phyloP scores from a whole-genome alignment of 2,113 vertebrate species.

The Alectura lathami region DNA sequence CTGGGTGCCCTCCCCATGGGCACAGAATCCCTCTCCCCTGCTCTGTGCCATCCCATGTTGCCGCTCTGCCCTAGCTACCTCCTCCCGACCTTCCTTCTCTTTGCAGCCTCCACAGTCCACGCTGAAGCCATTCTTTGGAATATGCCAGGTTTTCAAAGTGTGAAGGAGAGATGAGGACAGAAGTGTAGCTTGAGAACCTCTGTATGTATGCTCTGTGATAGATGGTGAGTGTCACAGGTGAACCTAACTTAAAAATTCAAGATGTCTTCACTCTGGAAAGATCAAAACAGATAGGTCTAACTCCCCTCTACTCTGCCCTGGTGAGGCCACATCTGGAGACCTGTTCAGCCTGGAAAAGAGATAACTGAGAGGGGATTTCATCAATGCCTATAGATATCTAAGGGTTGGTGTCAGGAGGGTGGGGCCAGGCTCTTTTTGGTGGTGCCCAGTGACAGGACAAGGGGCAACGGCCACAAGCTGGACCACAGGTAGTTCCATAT shows the following conservation, averaged over 20 bases:
- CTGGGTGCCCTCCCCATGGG: background rate
- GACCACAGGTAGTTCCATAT: no score
- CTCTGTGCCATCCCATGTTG: background rate
- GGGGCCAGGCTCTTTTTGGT: no score
- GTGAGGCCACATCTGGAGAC: no score
- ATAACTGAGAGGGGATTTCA: no score
- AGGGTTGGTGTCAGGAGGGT: no score
- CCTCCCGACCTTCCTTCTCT: background rate
- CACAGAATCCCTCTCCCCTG: background rate
- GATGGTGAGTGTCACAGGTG: background rate
- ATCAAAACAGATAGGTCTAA: background rate
- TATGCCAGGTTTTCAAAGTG: background rate
- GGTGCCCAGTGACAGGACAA: no score
- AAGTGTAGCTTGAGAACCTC: background rate
- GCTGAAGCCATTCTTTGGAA: background rate
- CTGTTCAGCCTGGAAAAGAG: no score
- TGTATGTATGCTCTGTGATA: background rate
- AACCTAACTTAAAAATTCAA: background rate
- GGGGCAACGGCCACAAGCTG: no score
- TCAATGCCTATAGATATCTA: no score
- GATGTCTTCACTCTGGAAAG: background rate
- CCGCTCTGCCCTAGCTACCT: background rate
- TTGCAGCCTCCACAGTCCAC: background rate
- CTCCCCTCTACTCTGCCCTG: no score
- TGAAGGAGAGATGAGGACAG: background rate